Base-by-base conservation (phyloP, 2,113 vertebrate genomes). In the Chrysemys picta region DNA sequence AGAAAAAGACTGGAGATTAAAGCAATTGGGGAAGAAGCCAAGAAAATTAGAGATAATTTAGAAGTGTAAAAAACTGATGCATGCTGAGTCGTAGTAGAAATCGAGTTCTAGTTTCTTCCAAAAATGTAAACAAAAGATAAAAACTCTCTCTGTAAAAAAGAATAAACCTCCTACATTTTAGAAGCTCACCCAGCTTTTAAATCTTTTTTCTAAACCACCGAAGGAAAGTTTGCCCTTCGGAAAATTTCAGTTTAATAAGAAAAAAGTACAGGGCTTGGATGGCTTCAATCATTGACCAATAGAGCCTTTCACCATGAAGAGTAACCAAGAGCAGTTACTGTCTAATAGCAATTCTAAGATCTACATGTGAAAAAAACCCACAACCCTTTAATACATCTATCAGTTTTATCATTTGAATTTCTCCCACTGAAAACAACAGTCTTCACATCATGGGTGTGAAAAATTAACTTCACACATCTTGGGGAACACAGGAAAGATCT, bases 1-100 rank as follows among this genome's bases (percentile, higher is more conserved):
- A 86, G 91, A 93, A 95, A 93, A 95, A 84, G 84, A 49, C 49
- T 94, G 89, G 94, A 47, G 57, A 96, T 94, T 95, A 95, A 96
- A 95, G 89, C 35, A 94, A 94, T 45, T 85, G 62, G 5, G 24
- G 83, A 92, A 89, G 87, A 94, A 95, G 85, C 45, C 85, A 95
- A 88, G 93, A 95, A 96, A 97, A 96, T 93, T 49, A 92, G 29
- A 86, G 38, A 84, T 86, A 31, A 95, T 93, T 91, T 81, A 96
- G 85, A 89, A 95, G 84, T 42, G 80, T 45, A 49, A 89, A 94
- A 91, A 80, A 80, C 65, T 0, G 4, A 87, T 85, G 56, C 35
- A 89, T 53, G 45, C 8, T 2, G 90, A 93, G 17, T 27, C 87
- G 62, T 57, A 89, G 25, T 45, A 89, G 53, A 91, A 94, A 91